Conservation (phyloP, 64 coral and sea anemone species). For the Stylophora pistillata region DNA sequence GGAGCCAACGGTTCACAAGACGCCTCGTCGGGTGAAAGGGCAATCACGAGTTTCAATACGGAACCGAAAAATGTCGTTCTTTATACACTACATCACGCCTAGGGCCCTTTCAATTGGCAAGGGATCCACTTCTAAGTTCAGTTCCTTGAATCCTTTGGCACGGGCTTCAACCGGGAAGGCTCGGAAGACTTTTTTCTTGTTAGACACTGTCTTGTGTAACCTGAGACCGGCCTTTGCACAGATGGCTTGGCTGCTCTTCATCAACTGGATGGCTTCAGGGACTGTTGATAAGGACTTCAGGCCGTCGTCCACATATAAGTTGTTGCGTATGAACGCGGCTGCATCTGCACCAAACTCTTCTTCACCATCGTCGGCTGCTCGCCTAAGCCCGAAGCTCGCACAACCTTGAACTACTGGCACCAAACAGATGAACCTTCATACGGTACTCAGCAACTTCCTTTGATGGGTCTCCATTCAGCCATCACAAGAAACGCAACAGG, state of each 20-base stretch:
- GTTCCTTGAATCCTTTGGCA: too few relatives aligned
- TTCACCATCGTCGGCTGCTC: constrained; percentile 34
- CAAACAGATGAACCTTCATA: too few relatives aligned
- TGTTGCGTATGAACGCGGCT: constrained; percentile 17
- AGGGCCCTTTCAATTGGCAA: too few relatives aligned
- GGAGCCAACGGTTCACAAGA: constrained; percentile 20
- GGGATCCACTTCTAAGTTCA: too few relatives aligned
- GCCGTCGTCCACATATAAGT: constrained; percentile 32
- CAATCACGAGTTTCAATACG: not conserved
- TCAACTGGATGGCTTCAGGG: constrained; percentile 21
- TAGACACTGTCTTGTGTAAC: constrained; percentile 44
- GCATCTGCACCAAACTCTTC: constrained; percentile 31
- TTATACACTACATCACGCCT: too few relatives aligned
- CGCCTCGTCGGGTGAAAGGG: constrained; percentile 11
- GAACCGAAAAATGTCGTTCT: too few relatives aligned
- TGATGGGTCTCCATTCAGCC: constrained; percentile 14
- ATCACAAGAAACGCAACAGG: too few relatives aligned
- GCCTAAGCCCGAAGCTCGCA: constrained; percentile 24
- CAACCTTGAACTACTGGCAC: constrained; percentile 31
- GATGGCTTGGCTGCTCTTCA: constrained; percentile 16
- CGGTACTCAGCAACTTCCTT: constrained; percentile 26
- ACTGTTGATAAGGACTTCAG: constrained; percentile 25
- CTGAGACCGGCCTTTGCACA: constrained; percentile 31
- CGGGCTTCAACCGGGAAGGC: constrained; percentile 1
- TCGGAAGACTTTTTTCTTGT: too few relatives aligned